Evolutionary conservation across 1,140 invertebrate species (phyloP).

Genomic region (Zaprionus capensis): DNA sequence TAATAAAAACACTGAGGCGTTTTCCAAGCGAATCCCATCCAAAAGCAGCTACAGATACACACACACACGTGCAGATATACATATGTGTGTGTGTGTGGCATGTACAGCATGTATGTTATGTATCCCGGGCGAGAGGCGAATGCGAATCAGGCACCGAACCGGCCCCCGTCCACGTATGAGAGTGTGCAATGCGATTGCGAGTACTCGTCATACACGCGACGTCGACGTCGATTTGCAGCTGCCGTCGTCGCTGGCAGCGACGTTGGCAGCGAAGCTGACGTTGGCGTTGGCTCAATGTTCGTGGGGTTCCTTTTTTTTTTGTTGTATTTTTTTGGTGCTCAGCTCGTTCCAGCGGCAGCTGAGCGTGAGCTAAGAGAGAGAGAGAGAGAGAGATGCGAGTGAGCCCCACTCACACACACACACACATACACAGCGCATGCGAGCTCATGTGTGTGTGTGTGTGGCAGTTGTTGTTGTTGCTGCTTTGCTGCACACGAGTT

Average conservation of each 20-base stretch:
- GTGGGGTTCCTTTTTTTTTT: conserved; percentile 38
- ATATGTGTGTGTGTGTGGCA: conserved; percentile 19
- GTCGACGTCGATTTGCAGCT: conserved; percentile 27
- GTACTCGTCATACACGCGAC: conserved; percentile 74
- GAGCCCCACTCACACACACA: conserved; percentile 52
- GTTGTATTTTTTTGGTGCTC: conserved; percentile 58
- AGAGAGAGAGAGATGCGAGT: conserved; percentile 45
- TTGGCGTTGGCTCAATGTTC: conserved; percentile 56
- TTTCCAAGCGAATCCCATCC: conserved; percentile 30
- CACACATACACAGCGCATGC: conserved; percentile 52
- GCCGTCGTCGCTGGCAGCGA: conserved; percentile 19
- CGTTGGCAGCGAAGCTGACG: conserved; percentile 31
- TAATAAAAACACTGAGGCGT: conserved; percentile 53
- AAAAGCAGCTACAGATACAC: conserved; percentile 23
- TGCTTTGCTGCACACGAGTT: conserved; percentile 77
- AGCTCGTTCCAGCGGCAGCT: conserved; percentile 35
- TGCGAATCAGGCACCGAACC: conserved; percentile 69
- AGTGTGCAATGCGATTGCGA: conserved; percentile 73
- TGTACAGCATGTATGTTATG: conserved; percentile 4
- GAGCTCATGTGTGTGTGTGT: conserved; percentile 45
- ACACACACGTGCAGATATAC: conserved; percentile 28
- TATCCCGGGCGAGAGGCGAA: conserved; percentile 21
- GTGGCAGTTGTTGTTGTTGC: conserved; percentile 57
- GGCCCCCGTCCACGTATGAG: conserved; percentile 68
- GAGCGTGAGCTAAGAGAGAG: conserved; percentile 5